phyloP scores from a whole-genome alignment of 2,797 vertebrate genomes.

The Schizothorax lantsangensis region DNA sequence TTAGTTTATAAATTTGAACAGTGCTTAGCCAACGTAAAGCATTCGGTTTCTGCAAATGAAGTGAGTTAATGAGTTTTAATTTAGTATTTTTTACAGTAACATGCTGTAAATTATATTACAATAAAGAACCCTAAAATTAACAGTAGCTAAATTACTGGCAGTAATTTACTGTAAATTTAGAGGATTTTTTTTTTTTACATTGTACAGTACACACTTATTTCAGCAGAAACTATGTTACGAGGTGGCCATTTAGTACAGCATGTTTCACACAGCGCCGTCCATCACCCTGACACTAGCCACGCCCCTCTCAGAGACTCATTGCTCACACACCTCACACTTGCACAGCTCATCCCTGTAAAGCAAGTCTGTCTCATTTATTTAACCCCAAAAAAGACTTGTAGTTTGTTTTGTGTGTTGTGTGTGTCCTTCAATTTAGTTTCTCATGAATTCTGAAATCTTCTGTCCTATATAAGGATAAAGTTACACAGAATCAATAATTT shows the following conservation, averaged over 20 bases:
- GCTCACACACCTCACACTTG: slow-evolving; percentile 15
- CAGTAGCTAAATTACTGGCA: too few relatives aligned
- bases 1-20: too few relatives aligned
- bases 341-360: background rate
- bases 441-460: background rate
- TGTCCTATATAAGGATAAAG: background rate
- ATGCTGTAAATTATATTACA: too few relatives aligned
- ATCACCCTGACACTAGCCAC: slow-evolving; percentile 16
- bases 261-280: slow-evolving; percentile 30
- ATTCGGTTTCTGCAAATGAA: too few relatives aligned
- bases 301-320: slow-evolving; percentile 20
- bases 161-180: too few relatives aligned
- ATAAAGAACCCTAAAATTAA: too few relatives aligned
- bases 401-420: background rate
- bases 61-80: too few relatives aligned
- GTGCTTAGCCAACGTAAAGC: too few relatives aligned
- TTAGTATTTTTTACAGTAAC: too few relatives aligned
- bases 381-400: background rate
- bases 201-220: too few relatives aligned
- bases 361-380: background rate
- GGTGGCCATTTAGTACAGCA: slow-evolving; percentile 72
- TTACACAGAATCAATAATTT: background rate
- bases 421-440: slow-evolving; percentile 11
- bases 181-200: too few relatives aligned
- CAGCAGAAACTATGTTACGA: too few relatives aligned